Conservation (phyloP, 2,113 vertebrate species). For the Myrmecophaga tridactyla region DNA sequence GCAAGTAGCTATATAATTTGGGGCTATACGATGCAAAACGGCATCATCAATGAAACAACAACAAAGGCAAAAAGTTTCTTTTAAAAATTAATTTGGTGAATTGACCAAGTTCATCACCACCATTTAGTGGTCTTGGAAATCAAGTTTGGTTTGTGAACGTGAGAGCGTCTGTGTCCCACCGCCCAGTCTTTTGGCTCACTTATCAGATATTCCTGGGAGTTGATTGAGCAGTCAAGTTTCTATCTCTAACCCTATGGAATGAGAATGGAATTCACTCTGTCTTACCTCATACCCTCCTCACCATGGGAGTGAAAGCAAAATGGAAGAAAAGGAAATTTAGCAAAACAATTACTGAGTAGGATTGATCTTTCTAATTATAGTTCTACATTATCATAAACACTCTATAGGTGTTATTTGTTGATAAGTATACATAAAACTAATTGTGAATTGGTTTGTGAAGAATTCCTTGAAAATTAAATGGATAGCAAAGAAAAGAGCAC, state of each 20-base stretch:
- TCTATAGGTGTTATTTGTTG: background rate
- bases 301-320: background rate
- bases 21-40: background rate
- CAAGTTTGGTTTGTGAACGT: background rate
- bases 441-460: background rate
- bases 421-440: background rate
- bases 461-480: conserved; percentile 38
- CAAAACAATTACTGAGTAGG: background rate
- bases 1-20: background rate
- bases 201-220: background rate
- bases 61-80: background rate
- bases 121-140: background rate
- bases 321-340: background rate
- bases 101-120: background rate
- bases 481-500: background rate
- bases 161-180: background rate
- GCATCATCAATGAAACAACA: background rate
- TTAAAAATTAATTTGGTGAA: conserved; percentile 17
- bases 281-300: background rate
- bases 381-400: background rate
- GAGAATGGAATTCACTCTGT: background rate
- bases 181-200: background rate
- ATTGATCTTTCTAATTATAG: background rate
- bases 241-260: background rate
- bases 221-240: background rate